Conservation (phyloP, 2,797 vertebrate species). For the Psittacula derbiana region DNA sequence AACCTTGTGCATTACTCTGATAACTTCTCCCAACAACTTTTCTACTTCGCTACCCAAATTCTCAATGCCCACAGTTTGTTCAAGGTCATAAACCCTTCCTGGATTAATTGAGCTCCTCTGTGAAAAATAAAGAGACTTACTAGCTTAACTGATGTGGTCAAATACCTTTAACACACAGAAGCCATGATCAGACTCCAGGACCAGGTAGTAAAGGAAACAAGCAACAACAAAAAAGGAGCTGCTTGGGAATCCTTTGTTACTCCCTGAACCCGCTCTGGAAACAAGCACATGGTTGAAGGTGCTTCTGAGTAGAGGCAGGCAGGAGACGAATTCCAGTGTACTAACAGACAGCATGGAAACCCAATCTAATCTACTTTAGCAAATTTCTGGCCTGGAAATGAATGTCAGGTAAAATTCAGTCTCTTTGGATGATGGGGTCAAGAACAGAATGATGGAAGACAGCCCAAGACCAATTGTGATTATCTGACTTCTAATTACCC, state of each 20-base stretch:
- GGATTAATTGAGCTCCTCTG: constrained; percentile 66
- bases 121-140: background rate
- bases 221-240: constrained; percentile 41
- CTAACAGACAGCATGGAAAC: constrained; percentile 63
- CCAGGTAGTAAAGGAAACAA: constrained; percentile 39
- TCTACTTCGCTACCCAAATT: constrained; percentile 65
- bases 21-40: constrained; percentile 64
- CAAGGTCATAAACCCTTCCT: constrained; percentile 68
- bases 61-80: constrained; percentile 54
- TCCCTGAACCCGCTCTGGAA: constrained; percentile 9
- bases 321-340: constrained; percentile 46
- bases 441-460: constrained; percentile 66
- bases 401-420: constrained; percentile 73
- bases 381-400: constrained; percentile 74
- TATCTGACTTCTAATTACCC: constrained; percentile 73
- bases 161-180: constrained; percentile 25
- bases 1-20: constrained; percentile 28
- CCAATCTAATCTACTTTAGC: constrained; percentile 67
- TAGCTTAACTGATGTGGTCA: constrained; percentile 38
- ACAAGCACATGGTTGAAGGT: constrained; percentile 54
- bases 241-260: constrained; percentile 46
- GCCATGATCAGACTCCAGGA: constrained; percentile 18
- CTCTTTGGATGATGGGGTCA: constrained; percentile 65
- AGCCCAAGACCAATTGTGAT: constrained; percentile 71
- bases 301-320: constrained; percentile 61